Evolutionary conservation across 2,888 invertebrate genomes (phyloP).

Genomic region (Tuta absoluta): DNA sequence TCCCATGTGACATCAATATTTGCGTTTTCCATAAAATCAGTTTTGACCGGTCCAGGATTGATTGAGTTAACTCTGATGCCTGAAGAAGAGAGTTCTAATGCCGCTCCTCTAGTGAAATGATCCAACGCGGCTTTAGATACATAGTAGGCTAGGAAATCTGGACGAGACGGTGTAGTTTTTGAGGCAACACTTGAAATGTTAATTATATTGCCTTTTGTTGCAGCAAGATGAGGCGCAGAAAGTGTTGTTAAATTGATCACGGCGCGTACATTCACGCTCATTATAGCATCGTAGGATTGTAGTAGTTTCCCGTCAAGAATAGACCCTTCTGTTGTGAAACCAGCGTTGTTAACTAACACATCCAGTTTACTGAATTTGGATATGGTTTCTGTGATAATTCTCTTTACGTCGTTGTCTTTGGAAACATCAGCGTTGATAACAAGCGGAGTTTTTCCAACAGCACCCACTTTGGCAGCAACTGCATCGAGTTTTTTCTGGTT

Average conservation of each 20-base stretch:
- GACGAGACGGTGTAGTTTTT: background rate
- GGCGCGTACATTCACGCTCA: constrained; percentile 42
- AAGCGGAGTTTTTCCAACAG: constrained; percentile 35
- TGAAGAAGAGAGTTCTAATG: constrained; percentile 81
- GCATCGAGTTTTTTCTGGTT: constrained; percentile 41
- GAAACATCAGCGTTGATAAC: constrained; percentile 45
- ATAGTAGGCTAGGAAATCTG: constrained; percentile 65
- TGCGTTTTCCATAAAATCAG: constrained; percentile 52
- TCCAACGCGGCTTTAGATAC: constrained; percentile 88
- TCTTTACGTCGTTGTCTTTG: constrained; percentile 40
- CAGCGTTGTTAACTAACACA: constrained; percentile 52
- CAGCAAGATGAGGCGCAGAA: constrained; percentile 41
- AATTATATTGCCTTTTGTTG: constrained; percentile 40
- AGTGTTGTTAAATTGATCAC: constrained; percentile 39
- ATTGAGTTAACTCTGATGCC: constrained; percentile 85
- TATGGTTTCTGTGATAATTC: constrained; percentile 40
- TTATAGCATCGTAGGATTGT: constrained; percentile 41
- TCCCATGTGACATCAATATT: constrained; percentile 70
- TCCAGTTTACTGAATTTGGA: constrained; percentile 46
- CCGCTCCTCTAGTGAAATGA: constrained; percentile 86
- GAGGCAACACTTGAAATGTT: constrained; percentile 49
- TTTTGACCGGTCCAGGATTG: constrained; percentile 86
- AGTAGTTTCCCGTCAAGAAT: constrained; percentile 39
- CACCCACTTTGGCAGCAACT: constrained; percentile 37
- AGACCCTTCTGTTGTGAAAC: constrained; percentile 29